Evolutionary conservation across 2,888 invertebrate genomes (phyloP).

Genomic region (Lithosia quadra): DNA sequence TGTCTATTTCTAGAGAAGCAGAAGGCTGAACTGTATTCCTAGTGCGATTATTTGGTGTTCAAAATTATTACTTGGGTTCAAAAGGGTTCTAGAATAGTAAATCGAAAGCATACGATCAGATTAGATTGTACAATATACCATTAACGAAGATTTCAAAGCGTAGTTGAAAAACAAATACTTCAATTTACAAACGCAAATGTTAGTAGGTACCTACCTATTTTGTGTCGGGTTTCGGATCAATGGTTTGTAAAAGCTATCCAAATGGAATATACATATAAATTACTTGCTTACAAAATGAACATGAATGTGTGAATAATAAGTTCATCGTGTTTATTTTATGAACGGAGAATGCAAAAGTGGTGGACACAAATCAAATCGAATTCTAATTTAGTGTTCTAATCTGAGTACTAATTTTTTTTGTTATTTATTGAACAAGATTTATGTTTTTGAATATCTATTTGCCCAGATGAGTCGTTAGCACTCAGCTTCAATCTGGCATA

Average conservation of each 20-base stretch:
- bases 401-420: not conserved
- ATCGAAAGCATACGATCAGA: not conserved
- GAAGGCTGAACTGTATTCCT: not conserved
- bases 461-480: not conserved
- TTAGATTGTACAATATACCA: not conserved
- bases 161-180: not conserved
- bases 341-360: not conserved
- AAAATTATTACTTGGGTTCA: not conserved
- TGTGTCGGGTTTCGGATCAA: not conserved
- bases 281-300: slow-evolving; percentile 10
- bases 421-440: not conserved
- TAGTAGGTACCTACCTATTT: no score
- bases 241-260: not conserved
- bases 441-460: not conserved
- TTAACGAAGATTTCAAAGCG: not conserved
- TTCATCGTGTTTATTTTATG: not conserved
- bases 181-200: slow-evolving; percentile 2
- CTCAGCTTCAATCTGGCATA: not conserved
- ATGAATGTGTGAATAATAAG: not conserved
- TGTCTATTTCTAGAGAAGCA: not conserved
- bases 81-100: not conserved
- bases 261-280: not conserved
- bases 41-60: not conserved
- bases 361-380: not conserved
- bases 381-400: no score